A percentile compares a stretch with the other conserved stretches of the same genome.
phyloP scores from a whole-genome alignment of 2,888 invertebrate species.

The Erannis defoliaria region DNA sequence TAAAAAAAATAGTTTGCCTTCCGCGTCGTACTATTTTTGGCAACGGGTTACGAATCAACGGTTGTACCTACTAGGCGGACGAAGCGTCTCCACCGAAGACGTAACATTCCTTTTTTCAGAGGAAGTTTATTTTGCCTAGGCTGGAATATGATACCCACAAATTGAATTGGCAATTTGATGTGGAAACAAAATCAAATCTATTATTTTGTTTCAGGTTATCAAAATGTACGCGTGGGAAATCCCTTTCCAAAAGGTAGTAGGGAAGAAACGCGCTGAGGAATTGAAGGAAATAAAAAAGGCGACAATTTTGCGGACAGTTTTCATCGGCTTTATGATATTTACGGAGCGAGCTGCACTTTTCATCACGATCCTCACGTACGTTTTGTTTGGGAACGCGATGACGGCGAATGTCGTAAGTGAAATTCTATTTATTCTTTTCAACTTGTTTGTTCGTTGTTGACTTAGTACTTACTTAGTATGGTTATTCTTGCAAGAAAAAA shows the following conservation, averaged over 20 bases:
- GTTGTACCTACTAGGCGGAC: no score
- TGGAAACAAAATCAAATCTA: background rate
- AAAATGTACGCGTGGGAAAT: constrained; percentile 99
- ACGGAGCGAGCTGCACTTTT: constrained; percentile 93
- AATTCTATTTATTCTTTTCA: background rate
- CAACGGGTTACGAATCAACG: no score
- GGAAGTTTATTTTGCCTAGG: background rate
- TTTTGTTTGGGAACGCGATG: constrained; percentile 88
- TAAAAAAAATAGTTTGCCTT: no score
- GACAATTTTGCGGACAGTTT: constrained; percentile 88
- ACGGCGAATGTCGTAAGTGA: constrained; percentile 90
- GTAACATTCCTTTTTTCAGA: no score
- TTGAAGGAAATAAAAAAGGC: constrained; percentile 86
- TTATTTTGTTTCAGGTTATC: constrained; percentile 88
- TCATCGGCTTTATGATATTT: constrained; percentile 92
- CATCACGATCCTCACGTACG: constrained; percentile 90
- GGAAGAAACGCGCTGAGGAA: constrained; percentile 88
- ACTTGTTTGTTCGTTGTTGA: background rate
- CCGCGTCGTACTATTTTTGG: no score
- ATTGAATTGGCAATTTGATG: no score
- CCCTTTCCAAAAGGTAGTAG: constrained; percentile 93
- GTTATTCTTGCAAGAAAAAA: no score
- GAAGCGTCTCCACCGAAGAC: no score
- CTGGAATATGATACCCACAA: no score
- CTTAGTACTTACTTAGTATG: background rate